Conservation (phyloP, 2,888 invertebrate genomes). For the Perizoma flavofasciatum region DNA sequence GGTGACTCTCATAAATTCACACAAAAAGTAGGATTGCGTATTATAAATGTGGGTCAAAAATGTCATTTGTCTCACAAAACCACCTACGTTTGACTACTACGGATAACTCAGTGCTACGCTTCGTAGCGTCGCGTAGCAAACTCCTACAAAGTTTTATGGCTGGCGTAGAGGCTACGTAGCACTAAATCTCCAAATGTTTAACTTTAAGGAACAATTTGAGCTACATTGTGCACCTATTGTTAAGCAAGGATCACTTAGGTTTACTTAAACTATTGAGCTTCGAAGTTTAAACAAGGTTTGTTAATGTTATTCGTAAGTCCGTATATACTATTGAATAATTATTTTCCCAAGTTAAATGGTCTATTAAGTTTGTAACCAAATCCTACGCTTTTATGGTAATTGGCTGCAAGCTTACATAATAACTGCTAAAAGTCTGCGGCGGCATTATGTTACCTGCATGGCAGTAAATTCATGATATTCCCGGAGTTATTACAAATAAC, state of each 20-base stretch:
- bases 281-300: conserved; percentile 30
- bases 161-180: conserved; percentile 47
- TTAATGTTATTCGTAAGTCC: conserved; percentile 9
- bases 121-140: conserved; percentile 47
- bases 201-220: conserved; percentile 49
- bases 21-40: conserved; percentile 9
- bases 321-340: conserved; percentile 11
- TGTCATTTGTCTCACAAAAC: conserved; percentile 21
- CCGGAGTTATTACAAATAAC: conserved; percentile 26
- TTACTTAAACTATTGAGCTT: conserved; percentile 35
- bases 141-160: conserved; percentile 56
- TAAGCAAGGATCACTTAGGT: conserved; percentile 44
- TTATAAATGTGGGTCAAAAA: conserved; percentile 24
- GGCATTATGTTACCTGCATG: conserved; percentile 9
- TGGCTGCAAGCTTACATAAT: conserved; percentile 10
- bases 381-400: conserved; percentile 10
- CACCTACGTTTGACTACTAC: conserved; percentile 40
- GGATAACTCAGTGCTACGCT: conserved; percentile 43
- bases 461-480: conserved; percentile 17
- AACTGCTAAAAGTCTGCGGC: conserved; percentile 2
- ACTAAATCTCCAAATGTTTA: conserved; percentile 51
- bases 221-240: conserved; percentile 49
- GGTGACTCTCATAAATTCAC: conserved; percentile 13
- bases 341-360: not conserved
- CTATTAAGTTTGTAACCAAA: conserved; percentile 9